A percentile compares a stretch with the other conserved stretches of the same genome.
These are phyloP conservation scores for Didymodactylos carnosus DNA, from an alignment of 2,888 invertebrate genomes.

Conservation along the genomic window DNA sequence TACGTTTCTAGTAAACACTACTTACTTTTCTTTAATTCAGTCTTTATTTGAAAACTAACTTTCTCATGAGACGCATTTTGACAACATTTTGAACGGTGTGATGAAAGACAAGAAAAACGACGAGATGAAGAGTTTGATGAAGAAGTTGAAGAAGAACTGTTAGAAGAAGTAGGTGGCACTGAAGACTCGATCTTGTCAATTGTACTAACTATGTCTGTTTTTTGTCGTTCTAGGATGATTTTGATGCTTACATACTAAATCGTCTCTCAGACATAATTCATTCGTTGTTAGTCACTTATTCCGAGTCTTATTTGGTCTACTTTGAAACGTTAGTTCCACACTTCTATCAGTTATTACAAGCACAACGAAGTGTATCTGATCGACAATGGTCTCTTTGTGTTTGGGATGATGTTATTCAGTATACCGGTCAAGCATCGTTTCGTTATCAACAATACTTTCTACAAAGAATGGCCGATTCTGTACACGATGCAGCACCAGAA, in stretches of 20 bases:
- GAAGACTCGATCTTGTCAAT: not conserved
- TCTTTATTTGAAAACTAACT: too few species aligned
- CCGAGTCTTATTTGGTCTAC: slow-evolving; percentile 53
- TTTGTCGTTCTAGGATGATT: slow-evolving; percentile 48
- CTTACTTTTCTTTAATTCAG: too few species aligned
- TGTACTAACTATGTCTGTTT: not conserved
- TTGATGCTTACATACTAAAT: slow-evolving; percentile 71
- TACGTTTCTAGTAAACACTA: too few species aligned
- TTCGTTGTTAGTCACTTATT: slow-evolving; percentile 16
- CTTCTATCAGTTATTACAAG: slow-evolving; percentile 58
- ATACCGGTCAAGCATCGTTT: slow-evolving; percentile 44
- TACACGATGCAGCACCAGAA: slow-evolving; percentile 8
- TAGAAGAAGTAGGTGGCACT: slow-evolving; percentile 46
- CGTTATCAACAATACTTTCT: slow-evolving; percentile 6
- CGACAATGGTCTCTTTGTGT: slow-evolving; percentile 93
- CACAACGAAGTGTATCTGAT: slow-evolving; percentile 69
- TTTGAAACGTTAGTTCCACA: slow-evolving; percentile 69
- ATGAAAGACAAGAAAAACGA: slow-evolving; percentile 51
- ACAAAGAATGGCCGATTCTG: not conserved
- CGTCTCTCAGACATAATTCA: slow-evolving; percentile 83
- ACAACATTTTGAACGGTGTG: slow-evolving; percentile 68
- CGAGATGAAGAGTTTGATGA: slow-evolving; percentile 97
- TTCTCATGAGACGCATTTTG: too few species aligned
- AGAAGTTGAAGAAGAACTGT: slow-evolving; percentile 70
- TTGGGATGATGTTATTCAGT: slow-evolving; percentile 90